Conservation (phyloP, 2,113 vertebrate genomes). For the Tachuris rubrigastra region DNA sequence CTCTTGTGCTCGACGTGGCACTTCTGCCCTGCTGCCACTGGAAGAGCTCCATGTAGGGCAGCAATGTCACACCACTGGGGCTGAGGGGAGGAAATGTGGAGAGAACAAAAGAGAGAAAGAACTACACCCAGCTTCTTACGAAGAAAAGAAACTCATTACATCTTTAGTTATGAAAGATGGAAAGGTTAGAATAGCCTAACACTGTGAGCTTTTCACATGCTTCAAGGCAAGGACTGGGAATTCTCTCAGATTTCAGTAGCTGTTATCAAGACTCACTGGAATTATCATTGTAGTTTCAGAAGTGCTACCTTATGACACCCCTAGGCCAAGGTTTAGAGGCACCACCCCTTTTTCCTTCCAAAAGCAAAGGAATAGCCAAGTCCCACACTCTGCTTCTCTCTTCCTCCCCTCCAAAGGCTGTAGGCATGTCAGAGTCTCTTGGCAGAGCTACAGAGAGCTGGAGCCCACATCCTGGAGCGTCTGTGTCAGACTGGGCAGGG, state of each 20-base stretch:
- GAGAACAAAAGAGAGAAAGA: not conserved
- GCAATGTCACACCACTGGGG: not conserved
- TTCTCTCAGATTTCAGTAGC: not conserved
- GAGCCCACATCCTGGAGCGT: not conserved
- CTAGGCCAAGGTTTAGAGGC: not conserved
- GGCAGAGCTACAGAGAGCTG: not conserved
- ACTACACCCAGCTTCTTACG: not conserved
- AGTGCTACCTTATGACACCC: not conserved
- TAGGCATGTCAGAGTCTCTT: not conserved
- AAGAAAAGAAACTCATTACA: not conserved
- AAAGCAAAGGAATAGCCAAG: not conserved
- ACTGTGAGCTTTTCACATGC: not conserved
- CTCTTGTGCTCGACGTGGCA: not conserved
- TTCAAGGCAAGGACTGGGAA: not conserved
- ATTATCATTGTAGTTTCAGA: not conserved
- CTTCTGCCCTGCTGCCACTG: not conserved
- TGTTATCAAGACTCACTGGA: not conserved
- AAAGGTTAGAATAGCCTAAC: not conserved
- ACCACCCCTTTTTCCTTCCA: not conserved
- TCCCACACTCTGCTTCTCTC: not conserved
- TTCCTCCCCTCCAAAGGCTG: not conserved
- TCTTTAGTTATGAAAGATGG: not conserved
- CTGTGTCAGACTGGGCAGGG: not conserved
- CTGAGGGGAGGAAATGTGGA: not conserved
- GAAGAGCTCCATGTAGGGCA: not conserved